Percentiles rank a stretch among this genome's conserved stretches.
Evolutionary conservation across 2,888 invertebrate species (phyloP).

Genomic region (Drosophila tripunctata): DNA sequence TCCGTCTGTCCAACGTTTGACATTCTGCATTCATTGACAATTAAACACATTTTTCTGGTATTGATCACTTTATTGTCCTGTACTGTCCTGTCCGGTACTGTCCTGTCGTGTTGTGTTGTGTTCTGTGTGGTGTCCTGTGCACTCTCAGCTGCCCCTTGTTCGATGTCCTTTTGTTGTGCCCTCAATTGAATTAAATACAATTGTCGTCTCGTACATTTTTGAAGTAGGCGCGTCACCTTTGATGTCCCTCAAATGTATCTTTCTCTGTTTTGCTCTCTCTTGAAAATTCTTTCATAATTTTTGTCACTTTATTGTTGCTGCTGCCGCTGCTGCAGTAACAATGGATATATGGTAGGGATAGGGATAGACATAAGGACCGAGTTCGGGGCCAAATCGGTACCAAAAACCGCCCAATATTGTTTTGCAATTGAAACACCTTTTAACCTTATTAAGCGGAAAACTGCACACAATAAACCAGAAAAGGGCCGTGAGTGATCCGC

Average conservation of each 20-base stretch:
- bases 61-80: constrained; percentile 75
- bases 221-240: constrained; percentile 74
- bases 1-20: background rate
- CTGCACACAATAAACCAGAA: constrained; percentile 39
- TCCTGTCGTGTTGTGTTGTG: constrained; percentile 37
- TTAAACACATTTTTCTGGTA: constrained; percentile 60
- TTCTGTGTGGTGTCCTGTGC: constrained; percentile 13
- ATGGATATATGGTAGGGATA: constrained; percentile 26
- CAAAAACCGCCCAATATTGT: constrained; percentile 45
- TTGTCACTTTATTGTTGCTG: constrained; percentile 57
- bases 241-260: too few species aligned
- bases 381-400: too few species aligned
- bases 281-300: constrained; percentile 71
- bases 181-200: constrained; percentile 63
- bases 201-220: constrained; percentile 55
- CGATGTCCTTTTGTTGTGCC: constrained; percentile 28
- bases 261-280: constrained; percentile 29
- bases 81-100: constrained; percentile 5
- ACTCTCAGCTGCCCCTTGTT: constrained; percentile 31
- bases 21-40: constrained; percentile 70
- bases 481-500: constrained; percentile 39
- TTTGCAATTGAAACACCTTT: constrained; percentile 75
- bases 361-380: background rate
- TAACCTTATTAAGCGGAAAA: constrained; percentile 73
- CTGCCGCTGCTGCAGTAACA: constrained; percentile 40